These are phyloP conservation scores for Dipus sagitta DNA, from an alignment of 2,797 vertebrate genomes.

Conservation along the genomic window DNA sequence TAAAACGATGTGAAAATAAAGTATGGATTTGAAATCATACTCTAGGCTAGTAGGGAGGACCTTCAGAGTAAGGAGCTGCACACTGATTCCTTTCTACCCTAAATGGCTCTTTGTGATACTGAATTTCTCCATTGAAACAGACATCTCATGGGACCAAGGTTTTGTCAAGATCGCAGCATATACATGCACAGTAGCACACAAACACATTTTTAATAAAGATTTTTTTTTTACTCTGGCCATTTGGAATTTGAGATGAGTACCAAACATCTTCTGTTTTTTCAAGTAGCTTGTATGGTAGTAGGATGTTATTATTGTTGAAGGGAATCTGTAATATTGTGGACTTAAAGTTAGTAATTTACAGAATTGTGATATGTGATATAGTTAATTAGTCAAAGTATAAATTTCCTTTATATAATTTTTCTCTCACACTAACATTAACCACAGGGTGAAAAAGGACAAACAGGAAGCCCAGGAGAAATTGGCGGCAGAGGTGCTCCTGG, in stretches of 20 bases:
- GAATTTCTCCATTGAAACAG: background rate
- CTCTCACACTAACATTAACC: slow-evolving; percentile 69
- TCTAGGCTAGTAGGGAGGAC: background rate
- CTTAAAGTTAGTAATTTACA: slow-evolving; percentile 27
- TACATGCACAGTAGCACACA: background rate
- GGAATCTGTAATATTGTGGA: background rate
- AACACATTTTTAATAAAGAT: background rate
- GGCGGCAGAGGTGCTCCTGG: slow-evolving; percentile 92
- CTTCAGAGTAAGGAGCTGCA: background rate
- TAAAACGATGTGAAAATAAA: slow-evolving; percentile 23
- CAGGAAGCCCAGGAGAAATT: slow-evolving; percentile 92
- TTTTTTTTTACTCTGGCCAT: background rate
- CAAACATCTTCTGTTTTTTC: slow-evolving; percentile 30
- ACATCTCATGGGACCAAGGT: background rate
- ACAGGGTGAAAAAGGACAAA: slow-evolving; percentile 94
- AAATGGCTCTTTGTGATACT: background rate
- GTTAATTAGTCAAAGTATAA: slow-evolving; percentile 18
- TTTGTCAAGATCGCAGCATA: background rate
- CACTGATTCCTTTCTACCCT: background rate
- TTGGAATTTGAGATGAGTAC: slow-evolving; percentile 35
- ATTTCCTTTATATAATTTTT: slow-evolving; percentile 34
- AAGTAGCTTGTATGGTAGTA: background rate
- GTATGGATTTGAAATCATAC: slow-evolving; percentile 7
- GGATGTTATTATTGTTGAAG: background rate
- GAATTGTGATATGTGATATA: background rate